Evolutionary conservation across 2,888 invertebrate species (phyloP).

Genomic region (Meteorus cinctellus): DNA sequence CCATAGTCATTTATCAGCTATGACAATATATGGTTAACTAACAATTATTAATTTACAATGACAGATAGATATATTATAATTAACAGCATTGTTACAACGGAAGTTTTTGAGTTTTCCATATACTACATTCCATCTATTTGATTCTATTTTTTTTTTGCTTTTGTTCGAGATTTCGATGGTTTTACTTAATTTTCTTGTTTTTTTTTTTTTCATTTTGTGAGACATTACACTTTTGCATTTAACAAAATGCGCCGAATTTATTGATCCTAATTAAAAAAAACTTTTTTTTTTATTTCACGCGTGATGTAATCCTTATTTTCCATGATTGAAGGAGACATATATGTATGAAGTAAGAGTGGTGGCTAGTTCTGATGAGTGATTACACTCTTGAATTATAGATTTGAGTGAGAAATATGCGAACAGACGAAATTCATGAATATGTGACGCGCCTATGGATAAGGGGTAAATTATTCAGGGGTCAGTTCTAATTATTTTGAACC

Average conservation of each 20-base stretch:
- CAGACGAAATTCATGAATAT: too few relatives aligned
- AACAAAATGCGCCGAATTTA: slow-evolving; percentile 28
- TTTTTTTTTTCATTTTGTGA: slow-evolving; percentile 34
- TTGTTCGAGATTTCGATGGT: slow-evolving; percentile 24
- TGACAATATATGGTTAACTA: not conserved
- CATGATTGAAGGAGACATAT: not conserved
- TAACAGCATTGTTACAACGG: slow-evolving; percentile 35
- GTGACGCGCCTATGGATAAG: too few relatives aligned
- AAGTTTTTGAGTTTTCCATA: not conserved
- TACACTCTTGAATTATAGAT: too few relatives aligned
- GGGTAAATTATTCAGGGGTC: too few relatives aligned
- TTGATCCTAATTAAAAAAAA: slow-evolving; percentile 18
- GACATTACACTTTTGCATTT: slow-evolving; percentile 30
- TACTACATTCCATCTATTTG: not conserved
- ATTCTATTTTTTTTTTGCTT: slow-evolving; percentile 46
- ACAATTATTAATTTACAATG: slow-evolving; percentile 22
- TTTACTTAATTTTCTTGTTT: slow-evolving; percentile 22
- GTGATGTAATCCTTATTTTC: not conserved
- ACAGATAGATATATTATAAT: not conserved
- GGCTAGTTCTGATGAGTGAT: too few relatives aligned
- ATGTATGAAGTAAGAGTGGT: too few relatives aligned
- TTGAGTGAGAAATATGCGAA: too few relatives aligned
- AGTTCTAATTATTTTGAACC: too few relatives aligned
- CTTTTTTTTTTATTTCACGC: not conserved
- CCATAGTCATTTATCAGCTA: not conserved